phyloP scores from a whole-genome alignment of 2,888 invertebrate genomes.

The Drosophila seclusa region DNA sequence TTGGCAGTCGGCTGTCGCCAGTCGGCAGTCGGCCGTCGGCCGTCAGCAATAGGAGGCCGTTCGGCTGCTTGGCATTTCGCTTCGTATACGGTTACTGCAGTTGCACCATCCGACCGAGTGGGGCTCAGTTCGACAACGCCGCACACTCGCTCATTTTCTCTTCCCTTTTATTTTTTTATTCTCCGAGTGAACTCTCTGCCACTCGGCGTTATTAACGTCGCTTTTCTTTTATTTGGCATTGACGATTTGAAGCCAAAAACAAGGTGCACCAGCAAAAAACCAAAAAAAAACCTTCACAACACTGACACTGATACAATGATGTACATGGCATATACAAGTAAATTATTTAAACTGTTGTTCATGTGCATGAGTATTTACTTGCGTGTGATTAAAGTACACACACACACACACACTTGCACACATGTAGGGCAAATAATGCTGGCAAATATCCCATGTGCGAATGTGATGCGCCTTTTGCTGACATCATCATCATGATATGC shows the following conservation, averaged over 20 bases:
- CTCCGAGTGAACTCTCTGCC: slow-evolving; percentile 23
- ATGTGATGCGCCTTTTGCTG: slow-evolving; percentile 34
- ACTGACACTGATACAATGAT: slow-evolving; percentile 14
- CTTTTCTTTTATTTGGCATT: slow-evolving; percentile 64
- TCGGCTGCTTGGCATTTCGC: slow-evolving; percentile 40
- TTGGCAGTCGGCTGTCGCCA: slow-evolving; percentile 15
- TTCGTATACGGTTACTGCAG: slow-evolving; percentile 53
- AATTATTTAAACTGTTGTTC: slow-evolving; percentile 24
- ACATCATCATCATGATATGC: slow-evolving; percentile 48
- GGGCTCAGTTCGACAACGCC: slow-evolving; percentile 15
- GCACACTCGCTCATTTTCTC: slow-evolving; percentile 1
- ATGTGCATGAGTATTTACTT: slow-evolving; percentile 15
- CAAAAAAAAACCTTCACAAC: slow-evolving; percentile 4
- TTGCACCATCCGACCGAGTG: slow-evolving; percentile 45
- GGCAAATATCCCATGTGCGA: slow-evolving; percentile 21
- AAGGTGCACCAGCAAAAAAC: slow-evolving; percentile 34
- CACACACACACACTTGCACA: background rate
- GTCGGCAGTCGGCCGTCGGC: slow-evolving; percentile 17
- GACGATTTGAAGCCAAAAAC: slow-evolving; percentile 52
- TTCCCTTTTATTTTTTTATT: slow-evolving; percentile 10
- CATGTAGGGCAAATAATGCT: background rate
- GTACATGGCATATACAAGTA: slow-evolving; percentile 24
- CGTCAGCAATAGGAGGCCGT: slow-evolving; percentile 6
- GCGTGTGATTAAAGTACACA: slow-evolving; percentile 4
- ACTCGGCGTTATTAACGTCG: slow-evolving; percentile 53